These are phyloP conservation scores for Neopelma chrysocephalum DNA, from an alignment of 2,797 vertebrate genomes.

Conservation along the genomic window DNA sequence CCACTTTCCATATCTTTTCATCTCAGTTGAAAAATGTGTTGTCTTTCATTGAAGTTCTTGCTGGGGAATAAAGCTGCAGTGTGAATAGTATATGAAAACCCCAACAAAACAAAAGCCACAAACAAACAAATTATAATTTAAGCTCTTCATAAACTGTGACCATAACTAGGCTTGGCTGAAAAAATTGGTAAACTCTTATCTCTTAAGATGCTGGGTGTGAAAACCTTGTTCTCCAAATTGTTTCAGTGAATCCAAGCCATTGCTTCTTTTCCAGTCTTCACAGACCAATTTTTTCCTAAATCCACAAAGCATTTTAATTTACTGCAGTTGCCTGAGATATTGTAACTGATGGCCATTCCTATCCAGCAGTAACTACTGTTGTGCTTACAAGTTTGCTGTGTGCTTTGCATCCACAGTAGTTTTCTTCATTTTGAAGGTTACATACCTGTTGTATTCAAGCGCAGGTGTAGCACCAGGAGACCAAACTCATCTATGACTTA, in stretches of 20 bases:
- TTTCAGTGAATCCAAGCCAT: not conserved
- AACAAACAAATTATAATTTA: not conserved
- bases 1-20: not conserved
- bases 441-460: not conserved
- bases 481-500: not conserved
- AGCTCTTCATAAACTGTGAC: not conserved
- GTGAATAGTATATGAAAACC: not conserved
- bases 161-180: not conserved
- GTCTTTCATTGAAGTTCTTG: not conserved
- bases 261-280: not conserved
- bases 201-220: not conserved
- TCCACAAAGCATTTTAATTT: not conserved
- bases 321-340: not conserved
- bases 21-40: not conserved
- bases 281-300: not conserved
- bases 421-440: not conserved
- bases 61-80: not conserved
- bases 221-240: not conserved
- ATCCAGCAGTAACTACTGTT: not conserved
- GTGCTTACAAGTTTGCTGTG: not conserved
- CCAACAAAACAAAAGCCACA: accelerated
- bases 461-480: not conserved
- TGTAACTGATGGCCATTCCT: not conserved
- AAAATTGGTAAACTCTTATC: not conserved
- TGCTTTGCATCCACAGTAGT: not conserved